Conservation (phyloP, 2,113 vertebrate genomes). For the Microcebus jonahi region DNA sequence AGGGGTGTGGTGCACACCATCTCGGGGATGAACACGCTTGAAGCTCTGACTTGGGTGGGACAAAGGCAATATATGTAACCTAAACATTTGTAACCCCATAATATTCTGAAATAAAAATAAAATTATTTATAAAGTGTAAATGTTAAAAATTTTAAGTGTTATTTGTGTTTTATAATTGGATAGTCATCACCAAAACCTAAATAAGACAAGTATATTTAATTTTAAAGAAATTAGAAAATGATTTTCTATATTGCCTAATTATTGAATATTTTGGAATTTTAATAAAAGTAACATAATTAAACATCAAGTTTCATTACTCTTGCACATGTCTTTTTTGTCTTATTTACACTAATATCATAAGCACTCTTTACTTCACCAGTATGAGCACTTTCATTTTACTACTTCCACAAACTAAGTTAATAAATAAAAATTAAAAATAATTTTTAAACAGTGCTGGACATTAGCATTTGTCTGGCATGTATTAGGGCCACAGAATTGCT, state of each 20-base stretch:
- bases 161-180: neutral
- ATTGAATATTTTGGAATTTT: neutral
- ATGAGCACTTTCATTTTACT: neutral
- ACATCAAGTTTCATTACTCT: neutral
- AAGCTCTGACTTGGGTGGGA: too few relatives aligned
- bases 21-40: too few relatives aligned
- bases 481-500: neutral
- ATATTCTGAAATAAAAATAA: too few relatives aligned
- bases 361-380: neutral
- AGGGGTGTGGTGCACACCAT: too few relatives aligned
- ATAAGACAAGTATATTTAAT: neutral
- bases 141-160: neutral
- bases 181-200: neutral
- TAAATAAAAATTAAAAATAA: neutral
- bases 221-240: neutral
- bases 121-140: neutral
- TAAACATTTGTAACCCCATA: too few relatives aligned
- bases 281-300: neutral
- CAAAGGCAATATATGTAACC: too few relatives aligned
- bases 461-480: neutral
- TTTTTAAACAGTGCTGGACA: neutral
- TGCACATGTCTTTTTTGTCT: neutral
- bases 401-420: neutral
- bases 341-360: neutral
- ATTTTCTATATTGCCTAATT: neutral